A percentile compares a stretch with the other conserved stretches of the same genome.
These are phyloP conservation scores for Spongilla lacustris DNA, from an alignment of 37 sponge, comb jelly and placozoan species.

Conservation along the genomic window DNA sequence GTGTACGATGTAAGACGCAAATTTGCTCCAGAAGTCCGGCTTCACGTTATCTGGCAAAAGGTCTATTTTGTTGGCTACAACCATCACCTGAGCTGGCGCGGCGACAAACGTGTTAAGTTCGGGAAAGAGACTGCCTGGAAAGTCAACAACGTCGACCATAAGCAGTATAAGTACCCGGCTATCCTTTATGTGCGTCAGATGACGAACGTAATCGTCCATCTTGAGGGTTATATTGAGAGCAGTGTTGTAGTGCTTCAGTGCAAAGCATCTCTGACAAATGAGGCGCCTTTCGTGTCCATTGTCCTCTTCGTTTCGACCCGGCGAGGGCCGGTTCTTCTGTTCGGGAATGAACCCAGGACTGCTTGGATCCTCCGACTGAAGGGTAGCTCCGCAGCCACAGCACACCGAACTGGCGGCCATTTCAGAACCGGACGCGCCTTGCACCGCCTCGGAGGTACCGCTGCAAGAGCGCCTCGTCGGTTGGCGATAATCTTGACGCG, in stretches of 20 bases:
- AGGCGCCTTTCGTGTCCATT: background rate
- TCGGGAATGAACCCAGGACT: conserved; percentile 50
- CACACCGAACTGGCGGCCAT: conserved; percentile 21
- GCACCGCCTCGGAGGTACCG: background rate
- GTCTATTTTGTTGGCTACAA: conserved; percentile 87
- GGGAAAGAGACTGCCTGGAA: conserved; percentile 80
- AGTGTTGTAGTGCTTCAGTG: conserved; percentile 79
- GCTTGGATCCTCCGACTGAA: conserved; percentile 44
- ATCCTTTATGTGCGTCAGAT: conserved; percentile 42
- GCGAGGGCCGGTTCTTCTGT: background rate
- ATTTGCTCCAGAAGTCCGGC: conserved; percentile 14
- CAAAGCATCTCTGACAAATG: conserved; percentile 80
- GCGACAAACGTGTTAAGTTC: conserved; percentile 42
- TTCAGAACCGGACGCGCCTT: background rate
- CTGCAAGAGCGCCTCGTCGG: background rate
- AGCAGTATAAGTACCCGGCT: conserved; percentile 71
- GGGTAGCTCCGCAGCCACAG: conserved; percentile 72
- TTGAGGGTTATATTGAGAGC: conserved; percentile 62
- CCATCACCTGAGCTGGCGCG: conserved; percentile 32
- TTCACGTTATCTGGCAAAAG: conserved; percentile 33
- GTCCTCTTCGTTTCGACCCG: conserved; percentile 1
- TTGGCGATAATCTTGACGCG: background rate
- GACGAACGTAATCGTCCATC: conserved; percentile 64
- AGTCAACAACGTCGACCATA: conserved; percentile 82
- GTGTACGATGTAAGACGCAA: conserved; percentile 10